phyloP scores from a whole-genome alignment of 2,113 vertebrate species.

The Craseonycteris thonglongyai region DNA sequence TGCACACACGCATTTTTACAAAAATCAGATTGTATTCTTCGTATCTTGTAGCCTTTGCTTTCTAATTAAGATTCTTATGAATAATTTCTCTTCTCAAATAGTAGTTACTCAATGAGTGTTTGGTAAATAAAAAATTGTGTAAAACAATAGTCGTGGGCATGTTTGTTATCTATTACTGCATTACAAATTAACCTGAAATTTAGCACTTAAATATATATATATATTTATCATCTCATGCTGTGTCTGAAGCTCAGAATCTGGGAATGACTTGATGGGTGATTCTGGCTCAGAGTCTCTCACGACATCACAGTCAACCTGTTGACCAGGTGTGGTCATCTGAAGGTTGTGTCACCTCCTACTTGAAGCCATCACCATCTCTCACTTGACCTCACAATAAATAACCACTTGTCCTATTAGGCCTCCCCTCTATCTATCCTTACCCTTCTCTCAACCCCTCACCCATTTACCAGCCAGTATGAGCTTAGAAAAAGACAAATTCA shows the following conservation, averaged over 20 bases:
- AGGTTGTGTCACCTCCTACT: background rate
- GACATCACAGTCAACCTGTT: fast-evolving
- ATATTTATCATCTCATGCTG: background rate
- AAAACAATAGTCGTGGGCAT: background rate
- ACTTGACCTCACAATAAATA: background rate
- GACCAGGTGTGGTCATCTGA: background rate
- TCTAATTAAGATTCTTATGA: background rate
- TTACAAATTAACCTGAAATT: background rate
- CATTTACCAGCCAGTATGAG: background rate
- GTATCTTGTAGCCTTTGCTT: background rate
- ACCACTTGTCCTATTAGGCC: background rate
- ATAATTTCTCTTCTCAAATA: background rate
- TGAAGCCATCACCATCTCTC: background rate
- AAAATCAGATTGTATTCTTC: background rate
- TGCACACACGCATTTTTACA: background rate
- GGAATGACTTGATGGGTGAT: background rate
- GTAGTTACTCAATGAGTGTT: background rate
- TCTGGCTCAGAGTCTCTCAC: background rate
- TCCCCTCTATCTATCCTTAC: background rate
- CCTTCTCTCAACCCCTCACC: background rate
- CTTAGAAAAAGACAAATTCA: background rate
- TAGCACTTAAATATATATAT: background rate
- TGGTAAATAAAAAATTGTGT: background rate
- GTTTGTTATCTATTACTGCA: background rate
- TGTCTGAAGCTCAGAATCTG: background rate